A percentile compares a stretch with the other conserved stretches of the same genome.
Conservation (phyloP, 2,113 vertebrate species). For the Bettongia penicillata region DNA sequence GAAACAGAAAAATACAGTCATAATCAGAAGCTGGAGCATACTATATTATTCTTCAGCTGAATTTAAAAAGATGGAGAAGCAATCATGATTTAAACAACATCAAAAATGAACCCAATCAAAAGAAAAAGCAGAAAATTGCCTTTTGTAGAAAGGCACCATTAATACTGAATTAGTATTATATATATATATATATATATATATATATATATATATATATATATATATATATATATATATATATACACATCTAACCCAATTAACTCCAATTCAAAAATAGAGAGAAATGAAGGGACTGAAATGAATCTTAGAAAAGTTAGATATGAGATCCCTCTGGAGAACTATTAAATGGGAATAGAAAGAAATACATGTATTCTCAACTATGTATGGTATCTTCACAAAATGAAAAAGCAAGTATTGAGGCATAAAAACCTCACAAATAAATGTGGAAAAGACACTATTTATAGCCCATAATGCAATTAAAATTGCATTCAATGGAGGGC, state of each 20-base stretch:
- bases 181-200: no score
- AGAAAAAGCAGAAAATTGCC: no score
- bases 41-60: neutral
- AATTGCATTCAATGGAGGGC: neutral
- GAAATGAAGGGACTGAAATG: neutral
- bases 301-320: neutral
- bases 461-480: neutral
- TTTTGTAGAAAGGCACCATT: neutral
- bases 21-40: neutral
- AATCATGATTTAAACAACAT: neutral
- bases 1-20: neutral
- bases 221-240: neutral
- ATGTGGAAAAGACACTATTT: neutral
- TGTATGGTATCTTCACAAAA: neutral
- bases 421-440: neutral
- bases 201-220: no score
- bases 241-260: neutral
- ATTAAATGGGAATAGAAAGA: neutral
- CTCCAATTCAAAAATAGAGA: neutral
- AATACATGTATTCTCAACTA: neutral
- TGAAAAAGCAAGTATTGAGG: neutral
- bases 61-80: neutral
- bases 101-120: no score
- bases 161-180: neutral
- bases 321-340: neutral